Percentiles rank a stretch among this genome's conserved stretches.
phyloP scores from a whole-genome alignment of 2,113 vertebrate species.

The Ivindomyrus marchei region DNA sequence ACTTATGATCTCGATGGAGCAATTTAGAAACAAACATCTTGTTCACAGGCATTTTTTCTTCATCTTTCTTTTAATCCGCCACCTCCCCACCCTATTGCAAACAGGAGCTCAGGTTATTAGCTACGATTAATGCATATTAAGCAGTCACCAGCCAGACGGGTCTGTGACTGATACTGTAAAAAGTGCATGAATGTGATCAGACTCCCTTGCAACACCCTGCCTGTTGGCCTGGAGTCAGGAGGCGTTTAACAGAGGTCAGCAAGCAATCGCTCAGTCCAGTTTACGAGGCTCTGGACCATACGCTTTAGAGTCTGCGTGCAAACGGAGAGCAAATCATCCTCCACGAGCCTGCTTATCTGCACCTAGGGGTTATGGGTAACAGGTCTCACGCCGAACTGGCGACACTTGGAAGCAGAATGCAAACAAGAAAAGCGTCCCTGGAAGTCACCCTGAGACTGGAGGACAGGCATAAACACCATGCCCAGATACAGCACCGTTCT shows the following conservation, averaged over 20 bases:
- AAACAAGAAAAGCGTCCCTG: not conserved
- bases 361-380: not conserved
- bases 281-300: not conserved
- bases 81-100: not conserved
- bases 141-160: not conserved
- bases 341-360: not conserved
- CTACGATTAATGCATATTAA: not conserved
- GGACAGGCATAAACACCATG: not conserved
- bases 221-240: not conserved
- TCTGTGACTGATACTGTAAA: constrained; percentile 1
- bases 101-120: not conserved
- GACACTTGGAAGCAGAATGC: not conserved
- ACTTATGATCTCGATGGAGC: not conserved
- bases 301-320: not conserved
- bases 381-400: not conserved
- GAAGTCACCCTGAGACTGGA: constrained; percentile 5
- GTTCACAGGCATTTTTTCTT: not conserved
- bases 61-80: not conserved
- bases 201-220: not conserved
- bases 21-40: constrained; percentile 6
- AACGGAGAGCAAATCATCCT: not conserved
- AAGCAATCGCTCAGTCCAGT: not conserved
- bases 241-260: not conserved
- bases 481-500: not conserved
- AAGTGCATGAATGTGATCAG: not conserved